phyloP scores from a whole-genome alignment of 2,797 vertebrate species.

The Rhynchotus rufescens region DNA sequence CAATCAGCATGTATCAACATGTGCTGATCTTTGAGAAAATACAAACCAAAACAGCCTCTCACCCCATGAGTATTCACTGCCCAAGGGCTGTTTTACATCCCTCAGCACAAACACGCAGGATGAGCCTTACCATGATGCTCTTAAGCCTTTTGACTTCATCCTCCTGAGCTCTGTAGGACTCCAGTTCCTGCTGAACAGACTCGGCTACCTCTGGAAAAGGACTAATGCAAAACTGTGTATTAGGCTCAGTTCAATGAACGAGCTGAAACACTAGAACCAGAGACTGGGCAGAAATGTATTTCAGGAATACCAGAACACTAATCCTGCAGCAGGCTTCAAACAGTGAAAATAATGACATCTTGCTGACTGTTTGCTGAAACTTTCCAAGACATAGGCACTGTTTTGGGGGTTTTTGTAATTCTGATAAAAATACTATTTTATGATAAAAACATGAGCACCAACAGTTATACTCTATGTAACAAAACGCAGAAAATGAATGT shows the following conservation, averaged over 20 bases:
- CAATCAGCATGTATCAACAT: not conserved
- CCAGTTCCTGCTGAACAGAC: conserved; percentile 95
- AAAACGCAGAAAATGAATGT: not conserved
- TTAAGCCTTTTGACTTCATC: conserved; percentile 97
- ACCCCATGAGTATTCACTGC: not conserved
- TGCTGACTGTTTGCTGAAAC: not conserved
- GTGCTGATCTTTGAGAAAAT: not conserved
- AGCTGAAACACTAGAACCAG: not conserved
- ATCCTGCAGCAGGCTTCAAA: not conserved
- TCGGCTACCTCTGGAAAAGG: conserved; percentile 98
- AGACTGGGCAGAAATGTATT: not conserved
- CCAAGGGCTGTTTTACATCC: not conserved
- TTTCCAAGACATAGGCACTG: not conserved
- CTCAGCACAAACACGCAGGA: not conserved
- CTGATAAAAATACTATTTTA: not conserved
- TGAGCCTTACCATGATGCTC: conserved; percentile 92
- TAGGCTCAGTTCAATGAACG: conserved; percentile 18
- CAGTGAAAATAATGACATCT: not conserved
- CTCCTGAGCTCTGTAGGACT: conserved; percentile 95
- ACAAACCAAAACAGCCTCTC: not conserved
- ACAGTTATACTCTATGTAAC: not conserved
- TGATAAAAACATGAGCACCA: not conserved
- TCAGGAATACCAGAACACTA: not conserved
- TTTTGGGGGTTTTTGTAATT: not conserved
- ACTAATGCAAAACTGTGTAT: conserved; percentile 79